phyloP scores from a whole-genome alignment of 2,888 invertebrate genomes.

The Gastrophysa polygoni region DNA sequence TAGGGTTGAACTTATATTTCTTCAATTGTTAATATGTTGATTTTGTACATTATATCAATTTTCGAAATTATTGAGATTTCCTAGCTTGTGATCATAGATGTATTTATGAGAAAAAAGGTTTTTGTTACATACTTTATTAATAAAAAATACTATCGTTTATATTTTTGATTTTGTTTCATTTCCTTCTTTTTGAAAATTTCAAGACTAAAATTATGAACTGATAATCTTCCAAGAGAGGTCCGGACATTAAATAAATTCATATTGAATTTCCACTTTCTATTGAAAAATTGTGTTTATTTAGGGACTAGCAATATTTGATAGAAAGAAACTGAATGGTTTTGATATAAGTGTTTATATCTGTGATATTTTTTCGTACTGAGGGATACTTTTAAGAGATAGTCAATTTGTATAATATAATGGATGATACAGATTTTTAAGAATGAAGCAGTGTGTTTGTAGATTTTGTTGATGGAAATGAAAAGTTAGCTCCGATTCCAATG shows the following conservation, averaged over 20 bases:
- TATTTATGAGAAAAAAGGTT: slow-evolving; percentile 54
- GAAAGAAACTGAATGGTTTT: slow-evolving; percentile 25
- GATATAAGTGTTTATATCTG: slow-evolving; percentile 52
- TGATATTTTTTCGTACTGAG: slow-evolving; percentile 58
- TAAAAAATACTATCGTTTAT: slow-evolving; percentile 54
- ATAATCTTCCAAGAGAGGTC: not conserved
- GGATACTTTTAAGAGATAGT: slow-evolving; percentile 51
- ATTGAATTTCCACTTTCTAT: too few species aligned
- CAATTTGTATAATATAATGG: slow-evolving; percentile 57
- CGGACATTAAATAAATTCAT: not conserved
- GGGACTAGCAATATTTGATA: slow-evolving; percentile 5
- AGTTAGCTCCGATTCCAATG: slow-evolving; percentile 14
- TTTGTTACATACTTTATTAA: slow-evolving; percentile 55
- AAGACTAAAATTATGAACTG: not conserved
- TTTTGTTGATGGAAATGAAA: slow-evolving; percentile 10
- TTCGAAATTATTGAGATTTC: slow-evolving; percentile 28
- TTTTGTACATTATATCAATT: slow-evolving; percentile 37
- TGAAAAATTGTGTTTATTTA: not conserved
- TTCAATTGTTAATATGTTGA: slow-evolving; percentile 36
- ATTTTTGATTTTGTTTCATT: slow-evolving; percentile 44
- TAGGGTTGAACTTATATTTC: slow-evolving; percentile 37
- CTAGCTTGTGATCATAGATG: slow-evolving; percentile 48
- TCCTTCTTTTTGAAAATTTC: slow-evolving; percentile 22
- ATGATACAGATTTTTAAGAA: slow-evolving; percentile 33
- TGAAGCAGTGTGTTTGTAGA: slow-evolving; percentile 23